phyloP scores from a whole-genome alignment of 2,888 invertebrate genomes.

The Apodemia hepburni region DNA sequence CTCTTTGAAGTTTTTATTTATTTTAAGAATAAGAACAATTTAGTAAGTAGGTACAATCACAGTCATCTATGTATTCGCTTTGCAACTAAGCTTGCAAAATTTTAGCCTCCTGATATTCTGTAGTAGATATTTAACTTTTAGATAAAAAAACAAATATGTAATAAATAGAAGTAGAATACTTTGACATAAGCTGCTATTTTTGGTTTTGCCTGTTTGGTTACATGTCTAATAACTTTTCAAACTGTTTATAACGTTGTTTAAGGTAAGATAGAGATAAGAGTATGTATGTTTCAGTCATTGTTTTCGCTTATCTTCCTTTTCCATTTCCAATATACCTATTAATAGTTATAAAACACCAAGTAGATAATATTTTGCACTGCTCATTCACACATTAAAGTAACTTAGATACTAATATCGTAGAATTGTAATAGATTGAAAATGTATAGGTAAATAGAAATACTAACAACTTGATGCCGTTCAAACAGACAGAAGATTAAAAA shows the following conservation, averaged over 20 bases:
- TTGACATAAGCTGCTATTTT: not conserved
- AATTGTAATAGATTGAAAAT: not conserved
- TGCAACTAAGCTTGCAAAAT: no score
- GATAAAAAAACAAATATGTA: no score
- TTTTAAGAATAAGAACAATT: no score
- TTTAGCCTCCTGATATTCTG: no score
- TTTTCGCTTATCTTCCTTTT: not conserved
- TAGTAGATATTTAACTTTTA: no score
- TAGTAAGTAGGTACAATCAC: no score
- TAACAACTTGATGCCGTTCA: not conserved
- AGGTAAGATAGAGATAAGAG: no score
- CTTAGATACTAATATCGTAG: conserved; percentile 7
- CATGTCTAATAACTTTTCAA: not conserved
- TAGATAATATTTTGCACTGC: not conserved
- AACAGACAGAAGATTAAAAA: not conserved
- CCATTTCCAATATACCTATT: not conserved
- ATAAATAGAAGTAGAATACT: no score
- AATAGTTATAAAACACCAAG: not conserved
- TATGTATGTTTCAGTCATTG: no score
- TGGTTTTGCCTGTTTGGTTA: not conserved
- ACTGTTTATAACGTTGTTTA: no score
- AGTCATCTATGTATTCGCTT: no score
- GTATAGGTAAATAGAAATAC: not conserved
- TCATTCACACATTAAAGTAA: not conserved
- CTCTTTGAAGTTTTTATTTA: no score